A percentile compares a stretch with the other conserved stretches of the same genome.
Evolutionary conservation across 2,113 vertebrate species (phyloP).

Genomic region (Mobula hypostoma): DNA sequence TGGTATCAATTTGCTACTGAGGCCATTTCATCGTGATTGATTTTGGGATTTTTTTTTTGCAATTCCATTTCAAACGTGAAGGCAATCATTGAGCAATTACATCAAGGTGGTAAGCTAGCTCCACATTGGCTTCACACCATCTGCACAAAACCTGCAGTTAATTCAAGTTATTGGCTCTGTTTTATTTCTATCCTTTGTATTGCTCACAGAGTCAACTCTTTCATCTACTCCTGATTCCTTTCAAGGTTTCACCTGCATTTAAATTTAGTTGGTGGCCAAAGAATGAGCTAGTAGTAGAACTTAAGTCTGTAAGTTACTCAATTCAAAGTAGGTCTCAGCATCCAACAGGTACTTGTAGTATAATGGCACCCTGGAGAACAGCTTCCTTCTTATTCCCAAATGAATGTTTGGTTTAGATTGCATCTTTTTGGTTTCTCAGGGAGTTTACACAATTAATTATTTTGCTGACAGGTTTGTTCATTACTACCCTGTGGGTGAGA

Average conservation of each 20-base stretch:
- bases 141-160: not conserved
- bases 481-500: not conserved
- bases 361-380: not conserved
- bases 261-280: not conserved
- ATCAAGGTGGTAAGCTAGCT: not conserved
- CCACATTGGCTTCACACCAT: not conserved
- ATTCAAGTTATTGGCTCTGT: not conserved
- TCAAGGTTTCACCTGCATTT: not conserved
- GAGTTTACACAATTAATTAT: not conserved
- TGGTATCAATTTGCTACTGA: not conserved
- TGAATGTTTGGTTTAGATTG: not conserved
- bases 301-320: not conserved
- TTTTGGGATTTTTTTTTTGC: not conserved
- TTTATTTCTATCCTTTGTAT: not conserved
- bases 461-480: slow-evolving; percentile 2
- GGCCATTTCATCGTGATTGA: not conserved
- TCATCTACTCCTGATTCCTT: not conserved
- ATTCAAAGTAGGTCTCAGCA: not conserved
- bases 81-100: not conserved
- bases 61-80: not conserved
- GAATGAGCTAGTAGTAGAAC: not conserved
- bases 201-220: not conserved
- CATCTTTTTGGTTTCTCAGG: not conserved
- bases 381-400: slow-evolving; percentile 5
- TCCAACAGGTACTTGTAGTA: not conserved